A percentile compares a stretch with the other conserved stretches of the same genome.
Evolutionary conservation across 2,888 invertebrate genomes (phyloP).

Genomic region (Synanthedon andrenaeformis): DNA sequence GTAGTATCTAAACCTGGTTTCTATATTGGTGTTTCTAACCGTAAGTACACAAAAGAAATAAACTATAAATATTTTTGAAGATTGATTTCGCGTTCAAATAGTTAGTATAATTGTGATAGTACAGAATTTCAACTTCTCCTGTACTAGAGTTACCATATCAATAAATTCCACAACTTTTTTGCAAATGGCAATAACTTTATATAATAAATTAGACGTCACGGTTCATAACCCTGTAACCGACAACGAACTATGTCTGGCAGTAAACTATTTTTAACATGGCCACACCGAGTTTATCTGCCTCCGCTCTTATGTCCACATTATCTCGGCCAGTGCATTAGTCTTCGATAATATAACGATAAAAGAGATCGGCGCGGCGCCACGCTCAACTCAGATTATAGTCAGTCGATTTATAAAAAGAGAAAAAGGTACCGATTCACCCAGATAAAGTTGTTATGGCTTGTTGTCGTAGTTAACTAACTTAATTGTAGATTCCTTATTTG

Average conservation of each 20-base stretch:
- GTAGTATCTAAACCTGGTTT: too few species aligned
- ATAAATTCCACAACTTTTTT: too few species aligned
- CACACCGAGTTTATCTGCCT: constrained; percentile 66
- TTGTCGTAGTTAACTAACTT: constrained; percentile 53
- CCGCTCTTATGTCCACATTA: constrained; percentile 62
- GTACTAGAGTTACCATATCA: too few species aligned
- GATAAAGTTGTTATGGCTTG: constrained; percentile 65
- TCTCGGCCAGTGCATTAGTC: constrained; percentile 66
- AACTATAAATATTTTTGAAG: too few species aligned
- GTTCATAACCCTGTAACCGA: constrained; percentile 34
- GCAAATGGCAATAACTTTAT: neutral
- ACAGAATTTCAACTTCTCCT: too few species aligned
- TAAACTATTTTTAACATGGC: constrained; percentile 69
- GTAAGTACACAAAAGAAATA: too few species aligned
- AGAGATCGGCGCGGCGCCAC: constrained; percentile 64
- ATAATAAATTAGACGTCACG: constrained; percentile 3
- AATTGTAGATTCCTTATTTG: constrained; percentile 60
- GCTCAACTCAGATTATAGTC: constrained; percentile 59
- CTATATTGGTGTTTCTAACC: too few species aligned
- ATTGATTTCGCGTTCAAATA: too few species aligned
- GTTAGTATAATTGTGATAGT: too few species aligned
- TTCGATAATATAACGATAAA: constrained; percentile 65
- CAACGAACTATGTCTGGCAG: constrained; percentile 52
- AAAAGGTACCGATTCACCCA: constrained; percentile 46
- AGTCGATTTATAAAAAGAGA: constrained; percentile 51